Evolutionary conservation across 2,113 vertebrate species (phyloP), one percentile per base, ranked within the genome.

Genomic region (Ellobius talpinus): DNA sequence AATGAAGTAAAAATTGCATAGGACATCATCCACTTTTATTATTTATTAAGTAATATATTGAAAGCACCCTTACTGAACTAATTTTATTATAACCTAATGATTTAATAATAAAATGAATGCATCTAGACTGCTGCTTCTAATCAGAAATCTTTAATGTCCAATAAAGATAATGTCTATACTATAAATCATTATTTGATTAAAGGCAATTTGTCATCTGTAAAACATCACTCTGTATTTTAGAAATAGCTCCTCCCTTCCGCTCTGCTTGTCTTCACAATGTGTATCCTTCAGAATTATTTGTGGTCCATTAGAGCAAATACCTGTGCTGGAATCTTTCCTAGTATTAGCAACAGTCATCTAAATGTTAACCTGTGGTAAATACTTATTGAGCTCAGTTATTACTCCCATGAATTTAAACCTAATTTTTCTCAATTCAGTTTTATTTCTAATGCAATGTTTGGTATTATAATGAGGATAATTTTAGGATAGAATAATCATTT

Each of bases 51-150:
- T 63, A 94, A 58, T 77, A 63, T 36, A 73, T 66, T 58, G 2
- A 66, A 52, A 96, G 9, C 92, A 66, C 2, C 13, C 76, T 94
- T 95, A 87, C 47, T 91, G 66, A 26, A 91, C 72, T 31, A 55
- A 21, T 89, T 91, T 91, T 55, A 94, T 70, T 96, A 7, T 10
- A 90, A 73, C 50, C 7, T 86, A 94, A 96, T 78, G 47, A 70
- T 92, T 92, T 86, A 95, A 81, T 87, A 78, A 86, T 96, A 63
- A 95, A 93, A 96, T 82, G 33, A 88, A 74, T 70, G 61, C 47
- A 92, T 39, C 36, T 36, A 47, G 26, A 14, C 36, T 50, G 65
- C 47, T 93, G 16, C 4, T 96, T 94, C 90, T 89, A 68, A 88
- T 91, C 24, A 87, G 77, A 96, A 97, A 91, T 93, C 26, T 93